A percentile compares a stretch with the other conserved stretches of the same genome.
phyloP scores from a whole-genome alignment of 2,797 vertebrate species.

The Schizopygopsis malacanthus region DNA sequence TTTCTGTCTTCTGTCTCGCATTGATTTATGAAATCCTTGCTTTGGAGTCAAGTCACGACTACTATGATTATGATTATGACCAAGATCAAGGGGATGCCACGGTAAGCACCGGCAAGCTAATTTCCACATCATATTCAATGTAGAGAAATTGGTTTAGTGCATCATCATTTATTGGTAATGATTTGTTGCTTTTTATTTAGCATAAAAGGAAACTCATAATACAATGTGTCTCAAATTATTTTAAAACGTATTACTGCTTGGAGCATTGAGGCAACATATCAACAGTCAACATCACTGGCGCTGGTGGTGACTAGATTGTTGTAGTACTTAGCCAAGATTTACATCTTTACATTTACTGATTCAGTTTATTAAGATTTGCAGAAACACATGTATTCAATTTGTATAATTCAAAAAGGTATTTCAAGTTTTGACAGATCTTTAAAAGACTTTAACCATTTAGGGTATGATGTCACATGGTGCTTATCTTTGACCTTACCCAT shows the following conservation, averaged over 20 bases:
- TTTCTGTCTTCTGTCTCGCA: conserved; percentile 72
- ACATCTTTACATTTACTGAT: background rate
- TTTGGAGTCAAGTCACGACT: conserved; percentile 84
- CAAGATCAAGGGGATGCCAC: conserved; percentile 82
- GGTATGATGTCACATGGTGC: background rate
- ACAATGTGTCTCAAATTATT: background rate
- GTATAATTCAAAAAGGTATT: background rate
- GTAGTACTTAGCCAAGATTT: background rate
- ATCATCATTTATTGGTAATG: background rate
- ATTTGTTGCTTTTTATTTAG: background rate
- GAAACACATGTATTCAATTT: background rate
- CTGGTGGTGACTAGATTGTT: background rate
- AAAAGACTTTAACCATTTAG: background rate
- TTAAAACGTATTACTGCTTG: background rate
- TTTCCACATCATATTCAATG: background rate
- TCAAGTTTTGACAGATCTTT: background rate
- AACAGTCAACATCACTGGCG: background rate
- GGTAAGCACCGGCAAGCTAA: conserved; percentile 76
- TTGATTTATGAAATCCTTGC: conserved; percentile 78
- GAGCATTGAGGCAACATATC: background rate
- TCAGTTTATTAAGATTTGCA: background rate
- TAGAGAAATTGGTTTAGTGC: background rate
- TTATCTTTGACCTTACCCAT: background rate
- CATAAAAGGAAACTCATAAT: background rate
- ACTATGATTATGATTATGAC: conserved; percentile 86